Evolutionary conservation across 2,797 vertebrate species (phyloP).

Genomic region (Peromyscus nudipes): DNA sequence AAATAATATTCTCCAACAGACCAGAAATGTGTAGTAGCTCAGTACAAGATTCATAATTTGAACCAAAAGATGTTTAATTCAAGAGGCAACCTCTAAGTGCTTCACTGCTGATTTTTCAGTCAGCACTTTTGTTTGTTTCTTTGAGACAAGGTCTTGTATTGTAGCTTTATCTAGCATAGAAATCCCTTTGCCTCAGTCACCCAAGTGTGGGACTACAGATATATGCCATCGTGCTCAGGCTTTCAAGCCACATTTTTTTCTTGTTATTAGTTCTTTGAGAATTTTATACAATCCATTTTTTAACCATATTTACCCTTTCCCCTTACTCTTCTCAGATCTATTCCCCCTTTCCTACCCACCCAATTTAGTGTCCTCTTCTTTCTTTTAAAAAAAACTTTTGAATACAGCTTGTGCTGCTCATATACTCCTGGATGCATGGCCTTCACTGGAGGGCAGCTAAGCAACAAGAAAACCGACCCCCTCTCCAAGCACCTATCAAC

Average conservation of each 20-base stretch:
- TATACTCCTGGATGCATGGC: not conserved
- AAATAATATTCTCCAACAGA: too few relatives aligned
- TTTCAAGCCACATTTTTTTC: not conserved
- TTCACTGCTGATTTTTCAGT: not conserved
- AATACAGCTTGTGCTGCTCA: not conserved
- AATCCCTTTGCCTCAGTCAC: not conserved
- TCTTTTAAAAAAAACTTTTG: not conserved
- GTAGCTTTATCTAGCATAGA: not conserved
- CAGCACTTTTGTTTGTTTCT: not conserved
- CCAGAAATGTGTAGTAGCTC: not conserved
- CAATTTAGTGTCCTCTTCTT: not conserved
- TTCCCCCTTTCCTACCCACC: not conserved
- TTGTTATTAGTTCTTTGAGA: not conserved
- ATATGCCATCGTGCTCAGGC: not conserved
- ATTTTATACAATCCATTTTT: not conserved
- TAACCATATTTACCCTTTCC: not conserved
- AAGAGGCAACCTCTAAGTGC: not conserved
- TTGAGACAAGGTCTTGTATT: not conserved
- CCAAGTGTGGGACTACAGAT: not conserved
- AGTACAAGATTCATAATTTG: conserved; percentile 12
- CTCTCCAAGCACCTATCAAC: not conserved
- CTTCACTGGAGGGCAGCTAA: not conserved
- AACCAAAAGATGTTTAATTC: not conserved
- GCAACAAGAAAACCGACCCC: not conserved
- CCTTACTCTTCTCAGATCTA: not conserved